Evolutionary conservation across 1,140 invertebrate genomes (phyloP), one percentile per base, ranked within the genome.

Genomic region (Samia ricini): DNA sequence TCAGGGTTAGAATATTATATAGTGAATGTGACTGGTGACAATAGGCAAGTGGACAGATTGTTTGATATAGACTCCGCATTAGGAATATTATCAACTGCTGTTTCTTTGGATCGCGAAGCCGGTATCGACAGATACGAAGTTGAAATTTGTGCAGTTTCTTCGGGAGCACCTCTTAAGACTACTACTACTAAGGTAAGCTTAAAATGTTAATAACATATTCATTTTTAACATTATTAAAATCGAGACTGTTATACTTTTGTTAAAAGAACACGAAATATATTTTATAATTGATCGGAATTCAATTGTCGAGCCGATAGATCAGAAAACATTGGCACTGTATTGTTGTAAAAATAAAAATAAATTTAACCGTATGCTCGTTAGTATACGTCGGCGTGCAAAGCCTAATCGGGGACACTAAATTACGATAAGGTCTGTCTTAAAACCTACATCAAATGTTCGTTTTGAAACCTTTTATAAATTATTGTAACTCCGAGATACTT

Each of bases 51-150:
- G 66, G 95, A 96, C 80, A 93, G 95, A 71, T 92, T 97, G 60
- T 97, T 99, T 82, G 95, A 96, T 74, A 95, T 99, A 69, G 97
- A 99, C 89, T 93, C 94, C 3, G 95, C 95, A 71, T 93, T 96
- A 72, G 98, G 98, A 10, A 95, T 98, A 59, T 86, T 99, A 54
- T 96, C 96, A 5, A 97, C 97, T 4, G 95, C 96, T 1, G 94
- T 93, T 1, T 91, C 94, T 22, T 90, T 99, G 70, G 97, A 99
- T 89, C 91, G 97, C 52, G 98, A 99, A 85, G 91, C 93, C 29
- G 96, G 96, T 1, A 89, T 94, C 6, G 94, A 95, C 69, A 92
- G 91, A 69, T 98, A 98, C 91, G 93, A 95, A 74, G 93, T 98
- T 19, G 95, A 97, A 81, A 93, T 98, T 23, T 95, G 95, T 79